Evolutionary conservation across 2,113 vertebrate species (phyloP), one percentile per base, ranked within the genome.

Genomic region (Rallus limicola): DNA sequence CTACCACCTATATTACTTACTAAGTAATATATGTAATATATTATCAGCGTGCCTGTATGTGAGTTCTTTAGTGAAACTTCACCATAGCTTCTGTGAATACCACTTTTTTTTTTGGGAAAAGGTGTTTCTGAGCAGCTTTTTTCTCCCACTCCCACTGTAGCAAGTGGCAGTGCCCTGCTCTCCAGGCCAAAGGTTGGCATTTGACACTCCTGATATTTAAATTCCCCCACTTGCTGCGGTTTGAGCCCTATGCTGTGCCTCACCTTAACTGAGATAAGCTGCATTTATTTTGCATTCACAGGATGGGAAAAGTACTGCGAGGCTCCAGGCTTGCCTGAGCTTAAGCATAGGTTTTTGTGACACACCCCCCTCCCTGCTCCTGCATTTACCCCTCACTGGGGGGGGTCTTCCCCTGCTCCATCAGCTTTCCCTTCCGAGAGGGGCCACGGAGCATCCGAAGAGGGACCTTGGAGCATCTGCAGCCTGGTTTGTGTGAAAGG

Each of bases 211-310:
- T 26, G 9, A 10, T 78, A 38, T 34, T 71, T 12, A 7, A 52
- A 34, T 33, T 56, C 56, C 17, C 10, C 5, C 16, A 9, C 21
- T 53, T 34, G 5, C 26, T n/a, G 33, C 40, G 6, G 2, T n/a
- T 40, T 0, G 0, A 20, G 2, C 52, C 1, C 2, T 4, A 9
- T 33, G 44, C 59, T 0, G 4, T 21, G 28, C 40, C 48, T 89
- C 16, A 31, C 76, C 29, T 63, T 55, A 13, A 16, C 9, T 19
- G 16, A 13, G 28, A 55, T 68, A 69, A 92, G 38, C 40, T 0
- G 0, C 4, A 4, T 9, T 50, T 40, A 29, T 71, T 72, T 38
- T 28, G 5, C 33, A 4, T 65, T 70, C 46, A 11, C 5, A 2
- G 9, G 11, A 21, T 12, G 18, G 25, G 25, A 65, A 5, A 59